These are phyloP conservation scores for Tangara arthus DNA, from an alignment of 2,797 vertebrate genomes.

Conservation along the genomic window DNA sequence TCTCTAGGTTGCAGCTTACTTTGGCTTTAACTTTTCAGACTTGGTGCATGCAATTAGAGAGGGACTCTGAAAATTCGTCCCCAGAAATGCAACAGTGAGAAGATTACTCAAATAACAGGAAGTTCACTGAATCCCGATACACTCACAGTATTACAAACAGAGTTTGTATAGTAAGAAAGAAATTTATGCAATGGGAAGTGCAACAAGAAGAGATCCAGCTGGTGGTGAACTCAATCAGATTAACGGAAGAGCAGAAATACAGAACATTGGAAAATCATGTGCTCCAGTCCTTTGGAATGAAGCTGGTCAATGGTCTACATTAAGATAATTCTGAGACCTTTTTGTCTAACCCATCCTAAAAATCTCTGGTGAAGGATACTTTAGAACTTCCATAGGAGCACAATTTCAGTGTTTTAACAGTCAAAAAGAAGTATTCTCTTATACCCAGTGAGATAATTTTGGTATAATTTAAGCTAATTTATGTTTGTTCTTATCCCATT, in stretches of 20 bases:
- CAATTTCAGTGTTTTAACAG: not conserved
- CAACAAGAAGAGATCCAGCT: not conserved
- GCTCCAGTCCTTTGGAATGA: not conserved
- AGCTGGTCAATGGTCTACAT: not conserved
- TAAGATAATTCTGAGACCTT: not conserved
- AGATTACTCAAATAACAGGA: not conserved
- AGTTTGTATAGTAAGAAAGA: not conserved
- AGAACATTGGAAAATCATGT: not conserved
- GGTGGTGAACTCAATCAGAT: not conserved
- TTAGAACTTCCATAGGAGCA: not conserved
- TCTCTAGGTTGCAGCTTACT: not conserved
- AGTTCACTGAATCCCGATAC: not conserved
- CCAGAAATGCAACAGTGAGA: not conserved
- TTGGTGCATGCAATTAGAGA: not conserved
- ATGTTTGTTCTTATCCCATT: not conserved
- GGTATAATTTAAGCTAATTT: not conserved
- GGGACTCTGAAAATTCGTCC: not conserved
- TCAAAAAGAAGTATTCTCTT: not conserved
- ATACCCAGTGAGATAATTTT: not conserved
- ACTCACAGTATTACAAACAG: not conserved
- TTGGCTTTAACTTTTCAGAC: not conserved
- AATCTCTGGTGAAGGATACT: not conserved
- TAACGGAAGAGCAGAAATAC: not conserved
- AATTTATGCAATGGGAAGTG: not conserved
- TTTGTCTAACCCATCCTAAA: not conserved